phyloP scores from a whole-genome alignment of 2,113 vertebrate genomes.

The Sus scrofa region T2T-Sscrofa CM000826.6:27283501-27284000 shows the following conservation, averaged over 20 bases:
- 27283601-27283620: neutral
- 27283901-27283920: neutral
- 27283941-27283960: neutral
- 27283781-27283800: neutral
- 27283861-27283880: neutral
- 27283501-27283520: neutral
- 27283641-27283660: neutral
- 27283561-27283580: neutral
- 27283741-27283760: neutral
- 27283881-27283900: neutral
- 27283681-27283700: neutral
- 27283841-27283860: neutral
- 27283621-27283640: neutral
- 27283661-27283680: neutral
- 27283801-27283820: slow-evolving; percentile 5
- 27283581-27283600: neutral
- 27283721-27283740: neutral
- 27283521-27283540: neutral
- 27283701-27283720: neutral
- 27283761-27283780: neutral
- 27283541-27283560: neutral
- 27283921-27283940: neutral
- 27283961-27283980: neutral
- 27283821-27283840: neutral
- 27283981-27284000: neutral